These are phyloP conservation scores for Pterocles burchelli DNA, from an alignment of 2,113 vertebrate species.

Conservation along the genomic window DNA sequence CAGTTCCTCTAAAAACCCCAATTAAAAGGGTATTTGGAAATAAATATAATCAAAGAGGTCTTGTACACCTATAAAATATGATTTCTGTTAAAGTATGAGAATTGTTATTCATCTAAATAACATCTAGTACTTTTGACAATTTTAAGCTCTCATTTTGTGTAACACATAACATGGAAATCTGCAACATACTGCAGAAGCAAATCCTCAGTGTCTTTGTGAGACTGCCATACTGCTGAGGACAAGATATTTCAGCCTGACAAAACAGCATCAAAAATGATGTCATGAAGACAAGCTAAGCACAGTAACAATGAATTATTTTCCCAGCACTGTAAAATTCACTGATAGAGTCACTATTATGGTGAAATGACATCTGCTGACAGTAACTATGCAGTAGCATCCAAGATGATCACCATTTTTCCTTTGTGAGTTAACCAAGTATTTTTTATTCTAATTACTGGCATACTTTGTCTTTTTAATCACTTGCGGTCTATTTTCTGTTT, in stretches of 20 bases:
- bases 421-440: background rate
- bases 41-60: background rate
- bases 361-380: background rate
- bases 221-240: constrained; percentile 31
- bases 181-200: background rate
- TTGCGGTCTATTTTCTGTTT: constrained; percentile 1
- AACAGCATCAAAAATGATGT: constrained; percentile 14
- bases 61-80: background rate
- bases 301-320: constrained; percentile 22
- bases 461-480: background rate
- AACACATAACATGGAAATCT: background rate
- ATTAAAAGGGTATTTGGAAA: background rate
- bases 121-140: background rate
- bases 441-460: background rate
- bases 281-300: constrained; percentile 4
- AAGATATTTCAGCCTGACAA: constrained; percentile 49
- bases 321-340: background rate
- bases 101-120: background rate
- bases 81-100: background rate
- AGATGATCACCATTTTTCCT: background rate
- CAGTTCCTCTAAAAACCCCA: background rate
- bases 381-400: background rate
- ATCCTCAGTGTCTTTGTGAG: constrained; percentile 7
- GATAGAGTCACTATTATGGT: background rate
- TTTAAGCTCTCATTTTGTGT: background rate